These are phyloP conservation scores for Aporophyla lueneburgensis DNA, from an alignment of 2,888 invertebrate species.

Conservation along the genomic window DNA sequence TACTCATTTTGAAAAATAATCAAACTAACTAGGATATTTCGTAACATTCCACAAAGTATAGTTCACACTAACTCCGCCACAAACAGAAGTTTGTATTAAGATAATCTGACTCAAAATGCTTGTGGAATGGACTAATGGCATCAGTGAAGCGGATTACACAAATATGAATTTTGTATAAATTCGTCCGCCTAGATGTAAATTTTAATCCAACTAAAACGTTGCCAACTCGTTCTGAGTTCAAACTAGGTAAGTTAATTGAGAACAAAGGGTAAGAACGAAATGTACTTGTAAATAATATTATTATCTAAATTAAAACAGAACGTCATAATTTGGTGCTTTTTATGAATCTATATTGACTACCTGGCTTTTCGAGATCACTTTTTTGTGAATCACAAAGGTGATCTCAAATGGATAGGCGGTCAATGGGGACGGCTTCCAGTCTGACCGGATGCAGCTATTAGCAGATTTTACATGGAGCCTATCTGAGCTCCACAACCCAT, in stretches of 20 bases:
- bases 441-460: too few relatives aligned
- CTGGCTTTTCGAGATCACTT: background rate
- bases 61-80: constrained; percentile 7
- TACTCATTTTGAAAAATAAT: background rate
- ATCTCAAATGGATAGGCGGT: too few relatives aligned
- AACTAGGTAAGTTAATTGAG: constrained; percentile 21
- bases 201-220: constrained; percentile 50
- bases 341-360: background rate
- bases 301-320: constrained; percentile 1
- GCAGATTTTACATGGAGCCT: too few relatives aligned
- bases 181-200: constrained; percentile 31
- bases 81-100: constrained; percentile 19
- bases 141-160: constrained; percentile 42
- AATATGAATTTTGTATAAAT: constrained; percentile 42
- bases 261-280: background rate
- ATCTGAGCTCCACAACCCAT: too few relatives aligned
- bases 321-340: background rate
- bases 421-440: too few relatives aligned
- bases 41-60: constrained; percentile 35
- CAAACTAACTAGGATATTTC: background rate
- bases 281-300: constrained; percentile 9
- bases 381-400: too few relatives aligned
- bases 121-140: constrained; percentile 37
- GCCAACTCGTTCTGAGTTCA: constrained; percentile 38
- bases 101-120: constrained; percentile 49